Evolutionary conservation across 2,888 invertebrate genomes (phyloP).

Genomic region (Cepaea hortensis): DNA sequence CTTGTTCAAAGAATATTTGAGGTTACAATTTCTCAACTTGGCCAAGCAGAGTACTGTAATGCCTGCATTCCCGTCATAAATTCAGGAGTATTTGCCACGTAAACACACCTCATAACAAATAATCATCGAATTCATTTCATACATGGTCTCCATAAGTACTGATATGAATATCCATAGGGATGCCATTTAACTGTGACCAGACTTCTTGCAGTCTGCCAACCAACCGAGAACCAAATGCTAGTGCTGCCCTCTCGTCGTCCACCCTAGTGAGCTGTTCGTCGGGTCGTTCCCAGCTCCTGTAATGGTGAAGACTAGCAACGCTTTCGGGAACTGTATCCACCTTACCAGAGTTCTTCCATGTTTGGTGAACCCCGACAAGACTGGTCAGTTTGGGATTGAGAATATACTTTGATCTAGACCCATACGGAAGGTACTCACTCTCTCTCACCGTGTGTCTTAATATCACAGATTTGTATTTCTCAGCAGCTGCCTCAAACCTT

Average conservation of each 20-base stretch:
- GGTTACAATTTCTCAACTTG: too few species aligned
- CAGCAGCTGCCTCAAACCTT: conserved; percentile 51
- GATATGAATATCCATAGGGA: conserved; percentile 49
- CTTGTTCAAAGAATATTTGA: too few species aligned
- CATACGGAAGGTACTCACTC: conserved; percentile 50
- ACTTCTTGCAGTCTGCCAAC: conserved; percentile 48
- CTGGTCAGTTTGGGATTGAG: conserved; percentile 57
- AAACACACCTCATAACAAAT: too few species aligned
- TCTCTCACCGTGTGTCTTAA: conserved; percentile 60
- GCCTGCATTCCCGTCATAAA: too few species aligned
- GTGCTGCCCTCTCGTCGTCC: conserved; percentile 50
- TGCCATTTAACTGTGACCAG: conserved; percentile 50
- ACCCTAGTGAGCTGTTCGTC: conserved; percentile 43
- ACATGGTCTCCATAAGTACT: conserved; percentile 39
- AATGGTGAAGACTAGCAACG: conserved; percentile 63
- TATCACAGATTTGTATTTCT: conserved; percentile 58
- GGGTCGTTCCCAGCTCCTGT: conserved; percentile 61
- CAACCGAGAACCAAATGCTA: conserved; percentile 53
- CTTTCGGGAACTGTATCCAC: background rate
- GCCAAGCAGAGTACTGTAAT: too few species aligned
- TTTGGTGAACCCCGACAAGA: conserved; percentile 63
- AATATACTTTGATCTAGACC: conserved; percentile 64
- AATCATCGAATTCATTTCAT: background rate
- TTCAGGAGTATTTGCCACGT: too few species aligned
- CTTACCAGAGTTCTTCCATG: conserved; percentile 50